phyloP scores from a whole-genome alignment of 2,113 vertebrate species.

The Tupaia tana region DNA sequence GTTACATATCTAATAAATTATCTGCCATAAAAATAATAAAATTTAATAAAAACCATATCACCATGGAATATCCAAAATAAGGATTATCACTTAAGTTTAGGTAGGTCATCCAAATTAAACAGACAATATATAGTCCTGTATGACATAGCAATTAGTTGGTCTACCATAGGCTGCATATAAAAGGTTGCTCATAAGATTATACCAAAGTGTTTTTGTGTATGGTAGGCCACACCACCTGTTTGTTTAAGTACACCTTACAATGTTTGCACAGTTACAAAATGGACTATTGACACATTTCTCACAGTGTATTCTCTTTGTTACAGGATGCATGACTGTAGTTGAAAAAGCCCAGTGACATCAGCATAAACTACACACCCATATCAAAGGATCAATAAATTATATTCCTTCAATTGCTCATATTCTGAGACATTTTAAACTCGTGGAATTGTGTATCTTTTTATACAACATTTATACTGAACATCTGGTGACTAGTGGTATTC shows the following conservation, averaged over 20 bases:
- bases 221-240: too few relatives aligned
- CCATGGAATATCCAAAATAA: constrained; percentile 31
- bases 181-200: too few relatives aligned
- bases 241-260: too few relatives aligned
- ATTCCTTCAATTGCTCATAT: background rate
- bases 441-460: background rate
- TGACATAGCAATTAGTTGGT: too few relatives aligned
- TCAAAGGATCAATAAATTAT: background rate
- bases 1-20: background rate
- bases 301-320: too few relatives aligned
- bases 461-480: background rate
- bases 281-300: too few relatives aligned
- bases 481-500: background rate
- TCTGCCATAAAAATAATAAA: constrained; percentile 40
- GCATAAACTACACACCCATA: background rate
- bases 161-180: too few relatives aligned
- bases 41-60: background rate
- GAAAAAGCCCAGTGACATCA: constrained; percentile 34
- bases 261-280: too few relatives aligned
- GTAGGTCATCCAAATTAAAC: constrained; percentile 15
- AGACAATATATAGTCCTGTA: background rate
- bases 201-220: too few relatives aligned
- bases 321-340: background rate
- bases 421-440: background rate
- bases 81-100: constrained; percentile 26